phyloP scores from a whole-genome alignment of 2,113 vertebrate genomes.

The Phrynocephalus versicolor region DNA sequence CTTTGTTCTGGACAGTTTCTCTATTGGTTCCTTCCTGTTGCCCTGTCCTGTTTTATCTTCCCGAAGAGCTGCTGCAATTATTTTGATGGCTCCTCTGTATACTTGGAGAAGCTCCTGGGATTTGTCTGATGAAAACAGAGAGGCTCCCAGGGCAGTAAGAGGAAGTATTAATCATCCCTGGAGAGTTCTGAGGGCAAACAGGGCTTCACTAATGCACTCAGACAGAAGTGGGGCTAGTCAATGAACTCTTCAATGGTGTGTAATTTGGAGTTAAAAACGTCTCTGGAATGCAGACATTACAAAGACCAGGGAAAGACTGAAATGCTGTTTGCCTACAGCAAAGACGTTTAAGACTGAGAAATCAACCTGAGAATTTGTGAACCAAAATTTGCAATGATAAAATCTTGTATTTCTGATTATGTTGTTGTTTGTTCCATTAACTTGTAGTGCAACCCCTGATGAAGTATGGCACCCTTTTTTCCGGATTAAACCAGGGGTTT shows the following conservation, averaged over 20 bases:
- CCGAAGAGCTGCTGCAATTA: background rate
- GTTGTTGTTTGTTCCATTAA: slow-evolving; percentile 32
- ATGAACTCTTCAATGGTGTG: background rate
- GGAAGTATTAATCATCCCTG: slow-evolving; percentile 1
- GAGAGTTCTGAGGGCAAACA: background rate
- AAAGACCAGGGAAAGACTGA: background rate
- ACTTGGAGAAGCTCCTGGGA: background rate
- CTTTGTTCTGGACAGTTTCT: background rate
- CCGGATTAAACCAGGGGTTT: slow-evolving; percentile 31
- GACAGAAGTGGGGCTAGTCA: background rate
- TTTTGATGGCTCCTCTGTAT: background rate
- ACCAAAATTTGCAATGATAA: slow-evolving; percentile 34
- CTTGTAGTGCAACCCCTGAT: too few species aligned
- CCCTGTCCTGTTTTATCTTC: background rate
- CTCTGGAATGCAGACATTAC: background rate
- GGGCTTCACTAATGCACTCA: background rate
- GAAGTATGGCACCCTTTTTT: slow-evolving; percentile 28
- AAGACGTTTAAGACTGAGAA: background rate
- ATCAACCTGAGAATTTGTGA: slow-evolving; percentile 36
- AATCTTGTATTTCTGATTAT: too few species aligned
- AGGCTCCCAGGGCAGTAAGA: background rate
- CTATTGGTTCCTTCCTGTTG: background rate
- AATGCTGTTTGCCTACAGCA: background rate
- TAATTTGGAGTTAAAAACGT: background rate
- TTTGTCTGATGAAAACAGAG: background rate